These are phyloP conservation scores for Drosophila histrio DNA, from an alignment of 2,888 invertebrate species.

Conservation along the genomic window DNA sequence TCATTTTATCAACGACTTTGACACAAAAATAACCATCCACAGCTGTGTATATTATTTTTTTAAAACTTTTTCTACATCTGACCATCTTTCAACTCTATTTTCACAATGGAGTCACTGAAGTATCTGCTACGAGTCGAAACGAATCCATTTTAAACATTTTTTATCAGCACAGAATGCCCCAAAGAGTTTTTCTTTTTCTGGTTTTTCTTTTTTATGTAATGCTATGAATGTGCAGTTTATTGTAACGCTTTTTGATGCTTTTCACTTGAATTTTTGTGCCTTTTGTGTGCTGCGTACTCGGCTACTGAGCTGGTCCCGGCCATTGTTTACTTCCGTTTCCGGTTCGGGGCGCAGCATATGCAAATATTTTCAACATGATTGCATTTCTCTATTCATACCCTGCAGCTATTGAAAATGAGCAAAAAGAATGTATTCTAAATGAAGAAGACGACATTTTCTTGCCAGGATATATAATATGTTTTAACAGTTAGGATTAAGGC, in stretches of 20 bases:
- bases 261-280: constrained; percentile 37
- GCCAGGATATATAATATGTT: too few relatives aligned
- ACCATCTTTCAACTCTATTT: not conserved
- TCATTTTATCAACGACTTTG: not conserved
- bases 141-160: constrained; percentile 6
- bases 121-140: constrained; percentile 1
- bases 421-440: not conserved
- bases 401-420: not conserved
- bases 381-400: constrained; percentile 64
- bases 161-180: not conserved
- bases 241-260: constrained; percentile 32
- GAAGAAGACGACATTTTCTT: not conserved
- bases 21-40: not conserved
- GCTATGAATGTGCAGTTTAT: constrained; percentile 34
- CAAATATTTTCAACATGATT: constrained; percentile 74
- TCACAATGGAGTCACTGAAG: constrained; percentile 8
- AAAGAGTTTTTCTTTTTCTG: constrained; percentile 3
- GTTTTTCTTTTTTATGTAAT: not conserved
- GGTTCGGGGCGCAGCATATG: constrained; percentile 53
- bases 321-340: constrained; percentile 78
- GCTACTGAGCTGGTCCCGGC: constrained; percentile 29
- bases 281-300: constrained; percentile 23
- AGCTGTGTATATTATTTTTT: not conserved
- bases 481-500: too few relatives aligned
- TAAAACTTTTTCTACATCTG: not conserved